Evolutionary conservation across 2,888 invertebrate genomes (phyloP), one percentile per base, ranked within the genome.

Genomic region (Oeneis ivallda): DNA sequence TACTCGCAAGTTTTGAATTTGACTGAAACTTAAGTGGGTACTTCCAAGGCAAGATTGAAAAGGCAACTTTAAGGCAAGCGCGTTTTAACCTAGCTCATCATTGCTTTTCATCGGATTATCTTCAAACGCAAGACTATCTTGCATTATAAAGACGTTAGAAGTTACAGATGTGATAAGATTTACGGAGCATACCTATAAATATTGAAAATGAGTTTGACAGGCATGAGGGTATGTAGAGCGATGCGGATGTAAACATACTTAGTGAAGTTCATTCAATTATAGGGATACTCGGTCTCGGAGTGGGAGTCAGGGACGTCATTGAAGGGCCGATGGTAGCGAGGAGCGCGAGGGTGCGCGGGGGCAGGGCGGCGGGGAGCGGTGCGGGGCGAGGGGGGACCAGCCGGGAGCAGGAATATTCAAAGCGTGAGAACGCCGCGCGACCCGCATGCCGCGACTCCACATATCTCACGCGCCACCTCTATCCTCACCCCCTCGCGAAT

Each of bases 401-500:
- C 80, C 86, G 85, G 86, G 85, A 87, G 83, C 89, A 89, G 89
- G 89, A 88, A 90, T 90, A 92, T 92, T 91, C 89, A 89, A 90
- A 91, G 91, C 91, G 91, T 92, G 91, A 92, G 91, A 92, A 92
- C 90, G 86, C 82, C 79, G 87, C 85, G 90, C 89, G 91, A 89
- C 91, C 91, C 91, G 91, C 91, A 91, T 92, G 91, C 91, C 89
- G 86, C 86, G 86, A 86, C 88, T 89, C 85, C 88, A 89, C 89
- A 90, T 91, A 92, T 91, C 91, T 91, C 91, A 92, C 91, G 91
- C 87, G 88, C 86, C 89, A 90, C 90, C 86, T 89, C 89, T 84
- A 82, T 80, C 69, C 67, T 49, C 65, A 53, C 17, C 69, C 61
- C 54, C 72, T 68, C 37, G 58, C 80, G 60, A 87, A 85, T 80